Evolutionary conservation across 1,140 invertebrate genomes (phyloP).

Genomic region (Colletes gigas): DNA sequence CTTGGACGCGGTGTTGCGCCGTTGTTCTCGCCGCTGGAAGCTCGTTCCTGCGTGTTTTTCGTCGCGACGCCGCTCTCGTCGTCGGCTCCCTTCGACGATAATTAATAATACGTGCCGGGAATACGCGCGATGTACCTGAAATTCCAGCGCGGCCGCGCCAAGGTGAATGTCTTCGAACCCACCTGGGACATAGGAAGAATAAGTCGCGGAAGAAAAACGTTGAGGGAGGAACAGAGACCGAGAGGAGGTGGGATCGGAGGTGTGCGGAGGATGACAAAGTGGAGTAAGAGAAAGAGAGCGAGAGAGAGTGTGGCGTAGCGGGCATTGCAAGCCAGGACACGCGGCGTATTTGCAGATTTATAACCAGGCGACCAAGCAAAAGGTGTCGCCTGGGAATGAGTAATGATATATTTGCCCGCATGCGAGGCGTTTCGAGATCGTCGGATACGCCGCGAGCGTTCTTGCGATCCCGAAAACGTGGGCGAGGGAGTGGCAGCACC

Average conservation of each 20-base stretch:
- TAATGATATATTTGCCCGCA: conserved; percentile 71
- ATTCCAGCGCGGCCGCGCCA: neutral
- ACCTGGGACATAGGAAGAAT: neutral
- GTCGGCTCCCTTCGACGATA: conserved; percentile 28
- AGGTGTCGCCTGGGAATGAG: conserved; percentile 68
- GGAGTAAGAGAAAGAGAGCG: neutral
- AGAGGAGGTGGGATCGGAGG: neutral
- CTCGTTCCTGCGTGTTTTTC: neutral
- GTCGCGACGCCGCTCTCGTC: neutral
- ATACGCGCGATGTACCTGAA: conserved; percentile 22
- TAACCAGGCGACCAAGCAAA: conserved; percentile 61
- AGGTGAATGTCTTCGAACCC: neutral
- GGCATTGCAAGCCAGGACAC: conserved; percentile 9
- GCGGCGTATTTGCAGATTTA: conserved; percentile 67
- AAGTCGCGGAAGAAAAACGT: neutral
- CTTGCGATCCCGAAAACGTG: conserved; percentile 61
- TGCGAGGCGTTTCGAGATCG: conserved; percentile 66
- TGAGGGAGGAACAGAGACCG: neutral
- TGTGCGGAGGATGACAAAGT: neutral
- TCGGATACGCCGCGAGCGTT: conserved; percentile 51
- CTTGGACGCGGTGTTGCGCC: neutral
- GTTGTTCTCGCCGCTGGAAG: neutral
- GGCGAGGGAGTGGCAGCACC: conserved; percentile 19
- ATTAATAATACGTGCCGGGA: conserved; percentile 57
- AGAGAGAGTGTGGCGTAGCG: neutral